These are phyloP conservation scores for Neofelis nebulosa DNA, from an alignment of 2,113 vertebrate genomes.

Conservation along the genomic window DNA sequence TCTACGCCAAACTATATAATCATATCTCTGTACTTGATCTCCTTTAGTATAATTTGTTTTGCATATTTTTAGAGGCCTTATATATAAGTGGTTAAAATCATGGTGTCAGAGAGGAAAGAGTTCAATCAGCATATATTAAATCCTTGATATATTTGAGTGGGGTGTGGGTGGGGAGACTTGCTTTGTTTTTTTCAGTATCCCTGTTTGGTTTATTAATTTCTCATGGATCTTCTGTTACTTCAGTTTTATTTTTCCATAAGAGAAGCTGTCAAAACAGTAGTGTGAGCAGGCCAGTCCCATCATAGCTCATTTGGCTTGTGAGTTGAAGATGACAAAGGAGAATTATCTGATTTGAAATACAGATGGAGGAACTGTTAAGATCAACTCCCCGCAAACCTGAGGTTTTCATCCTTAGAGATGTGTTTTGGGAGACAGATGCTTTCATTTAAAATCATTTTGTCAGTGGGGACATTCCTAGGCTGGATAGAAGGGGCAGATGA, in stretches of 20 bases:
- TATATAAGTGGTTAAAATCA: conserved; percentile 42
- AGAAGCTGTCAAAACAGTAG: conserved; percentile 18
- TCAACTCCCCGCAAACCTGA: neutral
- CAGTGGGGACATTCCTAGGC: neutral
- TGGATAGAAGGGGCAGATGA: neutral
- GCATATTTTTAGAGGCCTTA: conserved; percentile 35
- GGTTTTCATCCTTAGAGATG: neutral
- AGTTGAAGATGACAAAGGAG: neutral
- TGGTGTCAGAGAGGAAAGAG: neutral
- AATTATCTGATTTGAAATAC: conserved; percentile 26
- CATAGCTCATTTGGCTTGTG: neutral
- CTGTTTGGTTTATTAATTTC: conserved; percentile 55
- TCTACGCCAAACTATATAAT: neutral
- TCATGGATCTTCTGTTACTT: neutral
- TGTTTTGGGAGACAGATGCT: neutral
- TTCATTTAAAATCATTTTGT: neutral
- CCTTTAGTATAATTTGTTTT: conserved; percentile 43
- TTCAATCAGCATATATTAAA: neutral
- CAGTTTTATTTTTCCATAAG: conserved; percentile 6
- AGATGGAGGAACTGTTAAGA: neutral
- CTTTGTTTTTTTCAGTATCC: conserved; percentile 48
- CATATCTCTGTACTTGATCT: neutral
- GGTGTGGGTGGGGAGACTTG: neutral
- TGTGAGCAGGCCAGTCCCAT: neutral
- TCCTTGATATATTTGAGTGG: neutral